Base-by-base conservation (phyloP, 2,113 vertebrate species). In the Engraulis encrasicolus region DNA sequence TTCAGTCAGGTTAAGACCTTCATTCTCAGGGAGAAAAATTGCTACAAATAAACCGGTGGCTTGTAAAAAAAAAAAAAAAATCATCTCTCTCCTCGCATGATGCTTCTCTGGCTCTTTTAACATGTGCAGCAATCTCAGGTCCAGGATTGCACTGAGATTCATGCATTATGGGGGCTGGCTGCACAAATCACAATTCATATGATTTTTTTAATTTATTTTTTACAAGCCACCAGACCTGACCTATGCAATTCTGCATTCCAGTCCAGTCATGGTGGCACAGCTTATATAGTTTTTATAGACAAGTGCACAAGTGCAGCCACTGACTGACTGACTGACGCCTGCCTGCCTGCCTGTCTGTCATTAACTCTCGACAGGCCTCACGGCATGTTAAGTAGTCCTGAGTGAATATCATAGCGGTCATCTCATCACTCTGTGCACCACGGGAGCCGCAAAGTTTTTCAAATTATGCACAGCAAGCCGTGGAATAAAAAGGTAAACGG, bases 1-100 rank as follows among this genome's bases (percentile, higher is more conserved):
- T 54, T 61, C 20, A 48, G 15, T 78, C 80, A 80, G 85, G 61
- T 83, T 58, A 52, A 81, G 82, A 66, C 79, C 50, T 71, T 12
- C 40, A 37, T 78, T 37, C 84, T 49, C 52, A 5, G 40, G 40
- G n/a, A n/a, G n/a, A n/a, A 74, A 52, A 81, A 50, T 27, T 40
- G 74, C 85, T 82, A 84, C 71, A 84, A 81, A 86, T 86, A 84
- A 84, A 83, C 66, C 82, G 50, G 15, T 31, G 79, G 45, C 80
- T 27, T 81, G 71, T 84, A 77, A 84, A 81, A 84, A 84, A n/a
- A n/a, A n/a, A n/a, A n/a, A n/a, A n/a, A n/a, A n/a, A n/a, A n/a
- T n/a, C n/a, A n/a, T n/a, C n/a, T n/a, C n/a, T n/a, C n/a, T n/a
- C n/a, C n/a, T 58, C 34, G 78, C 61, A 45, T 31, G 79, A 49